phyloP scores from a whole-genome alignment of 2,113 vertebrate genomes.

The Tachycineta bicolor region DNA sequence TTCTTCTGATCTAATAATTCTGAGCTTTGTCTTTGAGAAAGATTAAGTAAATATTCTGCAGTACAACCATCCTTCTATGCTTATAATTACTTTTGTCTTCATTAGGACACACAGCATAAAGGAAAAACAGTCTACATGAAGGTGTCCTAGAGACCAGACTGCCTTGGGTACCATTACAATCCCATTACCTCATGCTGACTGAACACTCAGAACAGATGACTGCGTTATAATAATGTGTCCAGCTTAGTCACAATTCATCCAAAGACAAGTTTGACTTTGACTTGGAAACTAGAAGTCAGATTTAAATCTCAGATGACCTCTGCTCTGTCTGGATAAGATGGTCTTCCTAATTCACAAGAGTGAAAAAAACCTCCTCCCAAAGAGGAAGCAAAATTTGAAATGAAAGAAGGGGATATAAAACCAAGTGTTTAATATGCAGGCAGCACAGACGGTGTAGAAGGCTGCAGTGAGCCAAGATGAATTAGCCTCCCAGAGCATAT shows the following conservation, averaged over 20 bases:
- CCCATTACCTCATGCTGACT: neutral
- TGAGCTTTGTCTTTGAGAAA: neutral
- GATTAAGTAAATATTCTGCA: neutral
- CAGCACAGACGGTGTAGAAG: constrained; percentile 19
- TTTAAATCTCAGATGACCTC: neutral
- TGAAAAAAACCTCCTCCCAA: neutral
- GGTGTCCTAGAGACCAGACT: neutral
- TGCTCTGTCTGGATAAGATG: neutral
- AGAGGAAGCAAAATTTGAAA: neutral
- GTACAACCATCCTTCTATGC: neutral
- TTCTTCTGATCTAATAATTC: neutral
- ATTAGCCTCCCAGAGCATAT: constrained; percentile 5
- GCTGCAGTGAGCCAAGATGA: constrained; percentile 14
- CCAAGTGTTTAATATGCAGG: constrained; percentile 12
- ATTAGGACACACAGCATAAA: neutral
- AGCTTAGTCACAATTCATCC: neutral
- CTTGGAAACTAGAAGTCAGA: neutral
- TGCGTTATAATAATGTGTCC: neutral
- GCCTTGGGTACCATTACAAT: neutral
- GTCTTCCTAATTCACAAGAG: neutral
- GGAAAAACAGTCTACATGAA: neutral
- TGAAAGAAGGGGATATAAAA: neutral
- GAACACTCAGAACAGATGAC: neutral
- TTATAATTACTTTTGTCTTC: neutral
- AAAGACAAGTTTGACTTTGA: neutral